These are phyloP conservation scores for Callocephalon fimbriatum DNA, from an alignment of 2,113 vertebrate genomes.

Conservation along the genomic window DNA sequence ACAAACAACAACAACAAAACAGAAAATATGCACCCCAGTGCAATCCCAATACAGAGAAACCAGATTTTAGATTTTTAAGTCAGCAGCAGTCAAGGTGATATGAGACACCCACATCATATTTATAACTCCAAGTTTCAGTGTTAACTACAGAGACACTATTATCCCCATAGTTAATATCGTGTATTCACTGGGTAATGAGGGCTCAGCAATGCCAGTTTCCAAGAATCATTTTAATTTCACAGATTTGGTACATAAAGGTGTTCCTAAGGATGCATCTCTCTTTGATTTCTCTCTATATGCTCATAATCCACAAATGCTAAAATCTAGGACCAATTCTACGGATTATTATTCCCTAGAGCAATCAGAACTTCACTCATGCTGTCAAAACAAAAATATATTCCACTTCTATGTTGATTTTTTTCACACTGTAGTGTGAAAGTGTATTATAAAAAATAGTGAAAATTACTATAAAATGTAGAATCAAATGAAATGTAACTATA, in stretches of 20 bases:
- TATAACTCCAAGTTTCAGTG: neutral
- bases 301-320: neutral
- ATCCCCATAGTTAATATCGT: accelerated
- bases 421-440: neutral
- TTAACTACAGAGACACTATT: neutral
- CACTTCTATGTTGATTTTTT: neutral
- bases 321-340: neutral
- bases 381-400: neutral
- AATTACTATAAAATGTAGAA: neutral
- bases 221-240: neutral
- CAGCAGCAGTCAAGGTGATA: neutral
- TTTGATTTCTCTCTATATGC: neutral
- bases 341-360: neutral
- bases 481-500: neutral
- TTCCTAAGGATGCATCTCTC: neutral
- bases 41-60: neutral
- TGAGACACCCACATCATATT: neutral
- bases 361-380: neutral
- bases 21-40: too few species aligned
- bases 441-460: neutral
- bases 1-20: too few species aligned
- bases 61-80: neutral
- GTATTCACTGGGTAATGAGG: neutral
- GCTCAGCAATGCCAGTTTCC: neutral
- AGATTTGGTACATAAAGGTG: neutral